Evolutionary conservation across 2,888 invertebrate genomes (phyloP), one percentile per base, ranked within the genome.

Genomic region (Chironomus tentans): DNA sequence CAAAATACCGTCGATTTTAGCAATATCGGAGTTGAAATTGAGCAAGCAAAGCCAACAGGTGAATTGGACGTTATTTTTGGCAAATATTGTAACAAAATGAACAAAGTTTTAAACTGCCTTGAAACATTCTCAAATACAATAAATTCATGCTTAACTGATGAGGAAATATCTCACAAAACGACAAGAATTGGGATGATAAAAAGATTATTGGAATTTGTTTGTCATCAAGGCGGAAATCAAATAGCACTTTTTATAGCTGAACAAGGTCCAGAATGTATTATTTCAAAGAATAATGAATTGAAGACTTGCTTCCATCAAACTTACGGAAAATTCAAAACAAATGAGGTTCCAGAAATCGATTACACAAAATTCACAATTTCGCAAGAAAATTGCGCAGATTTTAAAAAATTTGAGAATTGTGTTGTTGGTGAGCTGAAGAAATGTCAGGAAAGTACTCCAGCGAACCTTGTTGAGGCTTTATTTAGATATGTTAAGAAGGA

Each of bases 201-300:
- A 56, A 90, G 91, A 78, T 83, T 93, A 0, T 84, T 90, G 0
- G 88, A 89, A 78, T 94, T 94, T 81, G 85, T 91, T 22, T 94
- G 94, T 81, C 89, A 86, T 80, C 92, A 93, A 5, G 47, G 24
- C 18, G 24, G 62, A 22, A 48, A 38, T 15, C 22, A 15, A 22
- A 77, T 86, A 86, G 12, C 81, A 88, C 91, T 93, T 79, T 94
- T 94, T 81, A 91, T 93, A 76, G 90, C 93, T 1, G 92, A 93
- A 80, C 89, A 90, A 15, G 93, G 93, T 0, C 89, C 90, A 7
- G 91, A 92, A 80, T 94, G 93, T 80, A 84, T 93, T 77, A 80
- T 86, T 76, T 85, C 86, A 0, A 88, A 90, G 77, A 85, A 86
- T 77, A 86, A 87, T 0, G 87, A 84, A 1, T 85, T 93, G 48